Evolutionary conservation across 1,140 invertebrate species (phyloP).

Genomic region (Eueides isabella): DNA sequence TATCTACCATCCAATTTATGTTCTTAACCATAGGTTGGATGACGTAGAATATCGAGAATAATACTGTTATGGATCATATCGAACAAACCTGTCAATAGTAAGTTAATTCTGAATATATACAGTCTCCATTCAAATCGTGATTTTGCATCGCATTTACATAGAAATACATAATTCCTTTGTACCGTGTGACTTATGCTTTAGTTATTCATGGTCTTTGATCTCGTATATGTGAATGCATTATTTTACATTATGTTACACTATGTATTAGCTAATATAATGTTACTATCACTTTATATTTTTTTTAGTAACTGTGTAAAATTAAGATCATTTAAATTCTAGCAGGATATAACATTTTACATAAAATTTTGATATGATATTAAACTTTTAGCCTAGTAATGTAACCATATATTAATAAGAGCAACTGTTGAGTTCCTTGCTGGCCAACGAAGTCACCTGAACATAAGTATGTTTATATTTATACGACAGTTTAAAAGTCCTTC

Average conservation of each 20-base stretch:
- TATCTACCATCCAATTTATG: background rate
- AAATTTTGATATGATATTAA: too few relatives aligned
- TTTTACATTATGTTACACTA: background rate
- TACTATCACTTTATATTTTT: too few relatives aligned
- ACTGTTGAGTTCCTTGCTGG: too few relatives aligned
- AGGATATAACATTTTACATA: too few relatives aligned
- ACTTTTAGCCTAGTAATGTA: too few relatives aligned
- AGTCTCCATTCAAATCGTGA: slow-evolving; percentile 23
- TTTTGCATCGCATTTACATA: slow-evolving; percentile 19
- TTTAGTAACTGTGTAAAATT: too few relatives aligned
- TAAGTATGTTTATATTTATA: too few relatives aligned
- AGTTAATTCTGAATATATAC: slow-evolving; percentile 18
- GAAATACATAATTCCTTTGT: slow-evolving; percentile 19
- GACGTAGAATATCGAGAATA: slow-evolving; percentile 5
- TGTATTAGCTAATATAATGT: background rate
- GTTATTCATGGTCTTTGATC: slow-evolving; percentile 15
- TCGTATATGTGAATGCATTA: background rate
- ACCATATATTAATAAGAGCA: too few relatives aligned
- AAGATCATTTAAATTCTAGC: too few relatives aligned
- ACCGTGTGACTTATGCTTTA: slow-evolving; percentile 18
- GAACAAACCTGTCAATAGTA: slow-evolving; percentile 20
- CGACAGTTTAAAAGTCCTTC: too few relatives aligned
- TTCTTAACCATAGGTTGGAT: background rate
- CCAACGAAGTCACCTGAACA: too few relatives aligned
- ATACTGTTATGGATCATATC: slow-evolving; percentile 1